phyloP scores from a whole-genome alignment of 64 coral and sea anemone genomes.

The Pocillopora damicornis region DNA sequence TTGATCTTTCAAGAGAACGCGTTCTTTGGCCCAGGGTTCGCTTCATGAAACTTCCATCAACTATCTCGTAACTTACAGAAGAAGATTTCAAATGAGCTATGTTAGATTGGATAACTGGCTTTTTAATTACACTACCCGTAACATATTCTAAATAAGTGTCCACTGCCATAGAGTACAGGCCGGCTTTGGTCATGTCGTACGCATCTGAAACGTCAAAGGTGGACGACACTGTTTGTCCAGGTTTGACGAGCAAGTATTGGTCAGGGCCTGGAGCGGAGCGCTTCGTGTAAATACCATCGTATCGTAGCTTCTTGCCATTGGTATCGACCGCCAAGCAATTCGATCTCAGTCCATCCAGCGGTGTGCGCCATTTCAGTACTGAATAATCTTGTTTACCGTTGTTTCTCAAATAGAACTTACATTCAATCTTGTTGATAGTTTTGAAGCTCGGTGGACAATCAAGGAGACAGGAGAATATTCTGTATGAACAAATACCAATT shows the following conservation, averaged over 20 bases:
- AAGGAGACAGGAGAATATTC: neutral
- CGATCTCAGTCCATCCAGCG: neutral
- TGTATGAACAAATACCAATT: neutral
- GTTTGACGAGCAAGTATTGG: neutral
- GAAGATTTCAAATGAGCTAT: no score
- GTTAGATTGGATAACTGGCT: no score
- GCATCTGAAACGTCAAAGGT: neutral
- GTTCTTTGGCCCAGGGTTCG: no score
- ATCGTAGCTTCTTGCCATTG: neutral
- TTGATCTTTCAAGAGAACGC: no score
- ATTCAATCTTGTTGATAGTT: neutral
- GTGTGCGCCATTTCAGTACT: constrained; percentile 6
- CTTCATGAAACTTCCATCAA: no score
- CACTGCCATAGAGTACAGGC: neutral
- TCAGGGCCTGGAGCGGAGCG: neutral
- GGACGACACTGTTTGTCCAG: neutral
- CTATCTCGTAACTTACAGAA: no score
- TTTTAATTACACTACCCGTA: neutral
- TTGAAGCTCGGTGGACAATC: neutral
- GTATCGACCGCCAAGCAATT: neutral
- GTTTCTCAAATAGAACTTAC: neutral
- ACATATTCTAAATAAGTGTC: constrained; percentile 16
- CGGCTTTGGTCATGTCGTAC: neutral
- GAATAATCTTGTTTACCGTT: neutral
- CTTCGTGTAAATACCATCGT: neutral